Evolutionary conservation across 2,113 vertebrate species (phyloP).

Genomic region (Noctilio leporinus): DNA sequence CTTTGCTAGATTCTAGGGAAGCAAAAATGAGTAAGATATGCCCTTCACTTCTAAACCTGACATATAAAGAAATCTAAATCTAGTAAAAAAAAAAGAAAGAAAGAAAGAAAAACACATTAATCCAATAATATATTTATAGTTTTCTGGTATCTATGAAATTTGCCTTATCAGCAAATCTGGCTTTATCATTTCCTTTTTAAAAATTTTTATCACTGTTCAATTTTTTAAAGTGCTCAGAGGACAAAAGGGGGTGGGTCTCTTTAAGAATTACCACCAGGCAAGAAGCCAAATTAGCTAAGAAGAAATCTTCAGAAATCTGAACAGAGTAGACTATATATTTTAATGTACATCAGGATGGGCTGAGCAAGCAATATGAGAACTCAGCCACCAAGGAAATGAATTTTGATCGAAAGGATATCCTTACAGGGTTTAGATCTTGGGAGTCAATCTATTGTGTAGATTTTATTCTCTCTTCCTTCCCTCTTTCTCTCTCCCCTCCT

Average conservation of each 20-base stretch:
- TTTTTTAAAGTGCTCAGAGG: not conserved
- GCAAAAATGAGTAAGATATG: not conserved
- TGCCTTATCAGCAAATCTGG: not conserved
- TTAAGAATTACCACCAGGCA: not conserved
- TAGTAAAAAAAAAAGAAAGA: not conserved
- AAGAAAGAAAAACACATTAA: not conserved
- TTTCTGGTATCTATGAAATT: not conserved
- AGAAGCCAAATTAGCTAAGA: not conserved
- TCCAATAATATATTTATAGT: not conserved
- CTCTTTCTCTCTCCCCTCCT: accelerated
- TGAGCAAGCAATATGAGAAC: not conserved
- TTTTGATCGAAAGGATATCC: not conserved
- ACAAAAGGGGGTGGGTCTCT: not conserved
- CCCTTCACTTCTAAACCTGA: not conserved
- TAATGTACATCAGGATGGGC: not conserved
- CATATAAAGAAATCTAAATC: not conserved
- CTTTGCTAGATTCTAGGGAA: not conserved
- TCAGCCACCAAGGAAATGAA: not conserved
- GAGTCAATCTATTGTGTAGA: not conserved
- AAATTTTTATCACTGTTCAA: not conserved
- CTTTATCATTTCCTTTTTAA: not conserved
- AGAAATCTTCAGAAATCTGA: constrained; percentile 15
- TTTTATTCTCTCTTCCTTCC: not conserved
- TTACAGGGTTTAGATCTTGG: not conserved
- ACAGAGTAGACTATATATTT: not conserved